A percentile compares a stretch with the other conserved stretches of the same genome.
Evolutionary conservation across 2,888 invertebrate species (phyloP).

Genomic region (Scaeva pyrastri): DNA sequence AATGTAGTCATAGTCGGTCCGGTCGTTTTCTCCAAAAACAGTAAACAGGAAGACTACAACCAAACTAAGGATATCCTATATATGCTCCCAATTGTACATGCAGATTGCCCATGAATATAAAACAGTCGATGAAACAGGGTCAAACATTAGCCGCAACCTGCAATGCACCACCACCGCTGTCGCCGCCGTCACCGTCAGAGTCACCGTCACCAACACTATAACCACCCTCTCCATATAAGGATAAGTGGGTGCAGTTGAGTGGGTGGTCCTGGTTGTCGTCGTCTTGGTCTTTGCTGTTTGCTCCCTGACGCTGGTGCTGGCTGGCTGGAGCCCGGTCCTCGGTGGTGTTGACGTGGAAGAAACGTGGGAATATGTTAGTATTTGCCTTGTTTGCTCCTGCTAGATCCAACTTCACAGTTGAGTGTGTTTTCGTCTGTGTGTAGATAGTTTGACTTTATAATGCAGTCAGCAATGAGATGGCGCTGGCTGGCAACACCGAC

Average conservation of each 20-base stretch:
- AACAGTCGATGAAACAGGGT: slow-evolving; percentile 81
- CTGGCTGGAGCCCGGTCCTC: background rate
- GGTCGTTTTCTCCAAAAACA: slow-evolving; percentile 62
- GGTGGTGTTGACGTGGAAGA: slow-evolving; percentile 71
- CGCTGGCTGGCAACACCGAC: slow-evolving; percentile 18
- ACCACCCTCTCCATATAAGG: slow-evolving; percentile 46
- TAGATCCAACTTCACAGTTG: slow-evolving; percentile 42
- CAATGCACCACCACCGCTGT: slow-evolving; percentile 81
- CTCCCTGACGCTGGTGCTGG: too few relatives aligned
- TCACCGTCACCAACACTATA: slow-evolving; percentile 30
- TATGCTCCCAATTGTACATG: slow-evolving; percentile 73
- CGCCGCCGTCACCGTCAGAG: background rate
- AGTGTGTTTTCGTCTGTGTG: slow-evolving; percentile 10
- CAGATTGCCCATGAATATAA: slow-evolving; percentile 78
- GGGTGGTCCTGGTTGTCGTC: background rate
- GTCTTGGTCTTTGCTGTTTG: too few relatives aligned
- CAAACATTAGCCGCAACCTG: slow-evolving; percentile 84
- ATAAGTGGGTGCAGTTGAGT: slow-evolving; percentile 8
- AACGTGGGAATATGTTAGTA: slow-evolving; percentile 70
- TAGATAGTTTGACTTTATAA: slow-evolving; percentile 37
- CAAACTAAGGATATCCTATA: slow-evolving; percentile 74
- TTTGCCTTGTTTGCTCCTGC: slow-evolving; percentile 57
- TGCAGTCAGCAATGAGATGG: slow-evolving; percentile 71
- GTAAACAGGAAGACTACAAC: slow-evolving; percentile 74
- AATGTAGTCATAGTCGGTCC: slow-evolving; percentile 18